Conservation (phyloP, 2,888 invertebrate genomes). For the Pandemis heparana region DNA sequence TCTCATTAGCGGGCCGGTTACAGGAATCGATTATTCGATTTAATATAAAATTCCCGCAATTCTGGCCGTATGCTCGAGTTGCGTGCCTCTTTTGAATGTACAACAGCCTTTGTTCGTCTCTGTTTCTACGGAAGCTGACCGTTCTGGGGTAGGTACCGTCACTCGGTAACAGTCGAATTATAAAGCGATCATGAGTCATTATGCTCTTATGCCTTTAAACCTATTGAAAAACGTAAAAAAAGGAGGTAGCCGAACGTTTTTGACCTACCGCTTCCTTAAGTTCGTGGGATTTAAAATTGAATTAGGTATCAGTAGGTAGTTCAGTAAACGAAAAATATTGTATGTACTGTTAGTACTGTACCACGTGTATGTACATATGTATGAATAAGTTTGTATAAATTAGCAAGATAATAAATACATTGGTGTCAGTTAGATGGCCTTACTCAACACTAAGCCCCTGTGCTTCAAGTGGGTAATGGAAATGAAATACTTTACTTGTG, state of each 20-base stretch:
- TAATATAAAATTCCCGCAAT: slow-evolving; percentile 14
- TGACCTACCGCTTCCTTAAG: background rate
- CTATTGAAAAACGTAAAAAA: background rate
- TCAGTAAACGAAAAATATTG: background rate
- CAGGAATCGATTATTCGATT: slow-evolving; percentile 18
- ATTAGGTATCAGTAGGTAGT: background rate
- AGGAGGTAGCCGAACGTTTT: background rate
- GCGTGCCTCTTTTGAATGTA: slow-evolving; percentile 3
- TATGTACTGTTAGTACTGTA: too few species aligned
- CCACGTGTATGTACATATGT: too few species aligned
- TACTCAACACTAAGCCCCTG: background rate
- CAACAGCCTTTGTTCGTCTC: slow-evolving; percentile 28
- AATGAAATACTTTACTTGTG: background rate
- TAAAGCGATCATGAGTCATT: slow-evolving; percentile 37
- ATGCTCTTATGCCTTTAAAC: background rate
- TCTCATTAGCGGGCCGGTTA: slow-evolving; percentile 18
- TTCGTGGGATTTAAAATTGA: background rate
- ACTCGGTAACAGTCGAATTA: slow-evolving; percentile 31
- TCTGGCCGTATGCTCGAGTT: slow-evolving; percentile 1
- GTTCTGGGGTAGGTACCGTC: slow-evolving; percentile 25
- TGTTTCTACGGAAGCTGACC: slow-evolving; percentile 31
- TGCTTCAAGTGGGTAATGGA: background rate
- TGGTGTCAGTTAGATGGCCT: background rate
- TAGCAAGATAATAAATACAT: background rate
- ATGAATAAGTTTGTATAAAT: too few species aligned